These are phyloP conservation scores for Glaucidium brasilianum DNA, from an alignment of 2,113 vertebrate genomes.

Conservation along the genomic window DNA sequence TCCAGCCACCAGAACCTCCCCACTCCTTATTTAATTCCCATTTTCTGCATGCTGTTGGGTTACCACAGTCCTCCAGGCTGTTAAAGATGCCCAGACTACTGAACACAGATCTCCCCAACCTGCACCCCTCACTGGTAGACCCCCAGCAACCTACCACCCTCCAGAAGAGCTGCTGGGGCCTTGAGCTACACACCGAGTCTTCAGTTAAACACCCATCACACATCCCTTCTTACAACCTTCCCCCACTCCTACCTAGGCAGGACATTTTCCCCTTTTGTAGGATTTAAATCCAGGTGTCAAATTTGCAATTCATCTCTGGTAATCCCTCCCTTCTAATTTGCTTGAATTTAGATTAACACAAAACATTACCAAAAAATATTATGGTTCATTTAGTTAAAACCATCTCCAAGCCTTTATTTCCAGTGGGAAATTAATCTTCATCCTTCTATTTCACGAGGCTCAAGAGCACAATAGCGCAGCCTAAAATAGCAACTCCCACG, in stretches of 20 bases:
- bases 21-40: background rate
- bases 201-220: background rate
- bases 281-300: background rate
- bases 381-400: background rate
- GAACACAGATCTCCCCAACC: accelerated
- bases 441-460: background rate
- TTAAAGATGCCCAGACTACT: background rate
- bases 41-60: background rate
- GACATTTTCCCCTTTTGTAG: accelerated
- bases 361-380: background rate
- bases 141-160: background rate
- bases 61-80: background rate
- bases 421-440: slow-evolving; percentile 18
- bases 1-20: background rate
- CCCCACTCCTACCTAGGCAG: background rate
- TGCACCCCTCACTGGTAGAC: accelerated
- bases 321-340: background rate
- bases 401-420: background rate
- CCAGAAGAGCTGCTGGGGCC: accelerated
- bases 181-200: accelerated
- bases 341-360: accelerated
- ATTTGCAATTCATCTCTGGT: background rate
- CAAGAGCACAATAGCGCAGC: background rate
- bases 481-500: background rate
- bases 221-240: background rate